Evolutionary conservation across 2,888 invertebrate species (phyloP), one percentile per base, ranked within the genome.

Genomic region (Sussaba pulchella): DNA sequence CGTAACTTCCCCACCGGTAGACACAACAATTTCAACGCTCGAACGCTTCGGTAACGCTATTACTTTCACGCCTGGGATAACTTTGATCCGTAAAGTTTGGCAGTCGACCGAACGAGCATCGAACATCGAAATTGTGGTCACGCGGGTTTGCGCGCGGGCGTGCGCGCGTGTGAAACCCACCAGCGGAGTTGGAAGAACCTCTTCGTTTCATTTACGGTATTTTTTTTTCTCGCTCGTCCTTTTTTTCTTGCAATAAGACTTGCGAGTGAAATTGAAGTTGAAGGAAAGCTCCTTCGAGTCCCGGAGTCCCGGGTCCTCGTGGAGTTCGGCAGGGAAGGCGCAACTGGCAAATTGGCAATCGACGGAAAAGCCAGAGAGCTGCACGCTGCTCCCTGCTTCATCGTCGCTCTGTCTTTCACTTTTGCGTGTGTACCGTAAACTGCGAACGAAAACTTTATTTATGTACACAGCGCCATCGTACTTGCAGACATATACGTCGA

Each of bases 111-210:
- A 66, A 63, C 57, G 47, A 47, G 64, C 52, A 69, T 70, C 70
- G 69, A 61, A 76, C 73, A 81, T 81, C 77, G 81, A 81, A 77
- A 81, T 81, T 77, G 81, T 76, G 80, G 80, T 81, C 81, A 77
- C 77, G 81, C 70, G 54, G 57, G n/a, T 19, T 63, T 70, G 21
- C 39, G 47, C 26, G 50, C 31, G 54, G 41, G 36, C 59, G 19
- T n/a, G n/a, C n/a, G n/a, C n/a, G n/a, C n/a, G n/a, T n/a, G n/a
- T n/a, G 17, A 71, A 67, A 36, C 57, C 26, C 24, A 2, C 50
- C 54, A 19, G 57, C 61, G 59, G 70, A 73, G 73, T 70, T 77
- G 59, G 73, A 74, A 57, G 70, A 77, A 70, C 57, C 81, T 77
- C 59, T 81, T 81, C 77, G 73, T 77, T 81, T 81, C 76, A 81